Percentiles rank a stretch among this genome's conserved stretches.
Evolutionary conservation across 64 coral and sea anemone species (phyloP).

Genomic region (Montipora capricornis): DNA sequence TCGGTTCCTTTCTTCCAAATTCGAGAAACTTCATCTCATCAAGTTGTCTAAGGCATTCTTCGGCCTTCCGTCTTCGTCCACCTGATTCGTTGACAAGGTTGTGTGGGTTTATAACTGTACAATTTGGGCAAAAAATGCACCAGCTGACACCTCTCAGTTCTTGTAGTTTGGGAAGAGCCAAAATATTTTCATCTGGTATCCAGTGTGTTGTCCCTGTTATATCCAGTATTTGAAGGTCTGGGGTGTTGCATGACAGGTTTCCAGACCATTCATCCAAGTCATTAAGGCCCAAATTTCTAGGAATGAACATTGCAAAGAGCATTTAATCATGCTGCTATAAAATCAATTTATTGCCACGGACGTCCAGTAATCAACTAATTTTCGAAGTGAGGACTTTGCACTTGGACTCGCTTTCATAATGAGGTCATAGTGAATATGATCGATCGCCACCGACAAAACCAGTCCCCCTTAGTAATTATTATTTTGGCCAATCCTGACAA

Average conservation of each 20-base stretch:
- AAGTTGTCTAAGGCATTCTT: conserved; percentile 60
- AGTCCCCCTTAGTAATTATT: no score
- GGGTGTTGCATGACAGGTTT: conserved; percentile 59
- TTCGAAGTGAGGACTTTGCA: no score
- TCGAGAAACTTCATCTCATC: conserved; percentile 50
- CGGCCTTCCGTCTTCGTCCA: conserved; percentile 26
- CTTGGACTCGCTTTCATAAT: no score
- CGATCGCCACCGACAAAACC: no score
- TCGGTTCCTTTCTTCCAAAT: conserved; percentile 54
- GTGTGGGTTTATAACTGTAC: conserved; percentile 55
- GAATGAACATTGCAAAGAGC: neutral
- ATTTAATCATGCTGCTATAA: no score
- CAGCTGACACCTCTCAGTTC: conserved; percentile 81
- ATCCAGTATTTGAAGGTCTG: conserved; percentile 58
- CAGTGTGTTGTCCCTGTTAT: conserved; percentile 74
- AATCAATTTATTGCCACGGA: no score
- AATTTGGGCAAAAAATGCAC: conserved; percentile 85
- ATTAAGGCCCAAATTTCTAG: conserved; percentile 71
- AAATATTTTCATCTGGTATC: conserved; percentile 62
- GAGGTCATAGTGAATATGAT: no score
- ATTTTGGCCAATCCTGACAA: no score
- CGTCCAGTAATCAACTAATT: no score
- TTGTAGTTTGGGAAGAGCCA: conserved; percentile 62
- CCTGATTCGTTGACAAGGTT: conserved; percentile 55
- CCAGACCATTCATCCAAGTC: conserved; percentile 60